Conservation (phyloP, 2,113 vertebrate genomes). For the Bettongia penicillata region DNA sequence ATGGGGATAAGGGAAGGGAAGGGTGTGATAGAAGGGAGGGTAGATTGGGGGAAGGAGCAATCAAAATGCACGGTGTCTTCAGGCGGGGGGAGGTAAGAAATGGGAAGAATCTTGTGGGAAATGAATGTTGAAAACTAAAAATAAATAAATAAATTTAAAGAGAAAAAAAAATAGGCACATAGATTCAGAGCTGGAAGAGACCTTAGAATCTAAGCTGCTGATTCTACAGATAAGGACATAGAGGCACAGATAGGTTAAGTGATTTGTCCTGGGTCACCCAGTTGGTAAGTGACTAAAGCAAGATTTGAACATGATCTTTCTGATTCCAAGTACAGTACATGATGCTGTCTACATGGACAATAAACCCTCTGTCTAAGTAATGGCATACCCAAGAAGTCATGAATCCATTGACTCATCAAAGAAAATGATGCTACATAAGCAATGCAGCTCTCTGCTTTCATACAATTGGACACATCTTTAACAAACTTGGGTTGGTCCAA, state of each 20-base stretch:
- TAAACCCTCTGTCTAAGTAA: not conserved
- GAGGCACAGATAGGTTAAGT: not conserved
- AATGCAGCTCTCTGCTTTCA: not conserved
- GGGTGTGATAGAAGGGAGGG: too few species aligned
- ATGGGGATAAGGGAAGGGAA: too few species aligned
- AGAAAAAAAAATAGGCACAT: not conserved
- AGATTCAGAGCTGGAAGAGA: not conserved
- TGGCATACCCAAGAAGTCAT: not conserved
- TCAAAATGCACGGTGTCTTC: too few species aligned
- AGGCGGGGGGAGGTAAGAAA: too few species aligned
- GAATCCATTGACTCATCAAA: not conserved
- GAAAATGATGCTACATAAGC: not conserved
- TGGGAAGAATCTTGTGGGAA: too few species aligned
- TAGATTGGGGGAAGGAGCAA: too few species aligned
- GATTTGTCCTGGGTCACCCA: not conserved
- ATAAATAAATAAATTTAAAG: too few species aligned
- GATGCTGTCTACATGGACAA: not conserved
- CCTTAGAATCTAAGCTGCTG: not conserved
- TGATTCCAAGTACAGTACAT: not conserved
- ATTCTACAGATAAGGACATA: not conserved
- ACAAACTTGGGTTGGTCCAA: not conserved
- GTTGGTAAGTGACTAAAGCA: not conserved
- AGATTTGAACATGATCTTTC: not conserved
- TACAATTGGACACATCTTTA: not conserved
- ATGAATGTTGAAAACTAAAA: too few species aligned